A percentile compares a stretch with the other conserved stretches of the same genome.
phyloP scores from a whole-genome alignment of 2,888 invertebrate species.

The Athalia rosae region DNA sequence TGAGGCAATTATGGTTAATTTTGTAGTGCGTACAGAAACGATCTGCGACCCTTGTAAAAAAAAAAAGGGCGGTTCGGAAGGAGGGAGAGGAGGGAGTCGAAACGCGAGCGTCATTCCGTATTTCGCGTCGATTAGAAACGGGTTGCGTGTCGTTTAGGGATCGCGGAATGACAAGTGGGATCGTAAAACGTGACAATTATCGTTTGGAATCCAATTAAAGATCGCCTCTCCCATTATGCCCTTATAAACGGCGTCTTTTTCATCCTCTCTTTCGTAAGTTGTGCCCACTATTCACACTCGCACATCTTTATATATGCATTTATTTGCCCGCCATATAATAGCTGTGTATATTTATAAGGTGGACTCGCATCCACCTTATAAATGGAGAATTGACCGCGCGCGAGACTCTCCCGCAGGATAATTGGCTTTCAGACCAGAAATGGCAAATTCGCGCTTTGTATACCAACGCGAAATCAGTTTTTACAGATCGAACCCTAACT shows the following conservation, averaged over 20 bases:
- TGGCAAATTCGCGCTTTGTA: slow-evolving; percentile 33
- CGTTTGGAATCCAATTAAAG: slow-evolving; percentile 40
- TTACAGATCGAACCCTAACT: slow-evolving; percentile 34
- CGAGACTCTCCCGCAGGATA: slow-evolving; percentile 6
- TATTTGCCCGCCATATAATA: slow-evolving; percentile 2
- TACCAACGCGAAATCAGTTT: slow-evolving; percentile 35
- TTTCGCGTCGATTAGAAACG: background rate
- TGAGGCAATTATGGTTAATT: no score
- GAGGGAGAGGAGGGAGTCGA: no score
- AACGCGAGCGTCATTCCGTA: background rate
- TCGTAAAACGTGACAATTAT: slow-evolving; percentile 39
- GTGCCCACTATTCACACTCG: slow-evolving; percentile 16
- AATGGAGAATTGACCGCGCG: background rate
- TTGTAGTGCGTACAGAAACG: no score
- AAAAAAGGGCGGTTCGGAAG: no score
- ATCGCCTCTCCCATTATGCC: slow-evolving; percentile 36
- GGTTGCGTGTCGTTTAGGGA: slow-evolving; percentile 11
- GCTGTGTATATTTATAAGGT: background rate
- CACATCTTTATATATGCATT: slow-evolving; percentile 21
- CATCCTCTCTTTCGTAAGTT: background rate
- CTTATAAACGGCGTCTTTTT: slow-evolving; percentile 22
- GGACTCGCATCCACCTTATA: slow-evolving; percentile 3
- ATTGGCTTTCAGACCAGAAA: slow-evolving; percentile 39
- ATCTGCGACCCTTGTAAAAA: no score
- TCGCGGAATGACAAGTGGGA: slow-evolving; percentile 26